Evolutionary conservation across 2,113 vertebrate genomes (phyloP), one percentile per base, ranked within the genome.

Genomic region (Mohoua ochrocephala): DNA sequence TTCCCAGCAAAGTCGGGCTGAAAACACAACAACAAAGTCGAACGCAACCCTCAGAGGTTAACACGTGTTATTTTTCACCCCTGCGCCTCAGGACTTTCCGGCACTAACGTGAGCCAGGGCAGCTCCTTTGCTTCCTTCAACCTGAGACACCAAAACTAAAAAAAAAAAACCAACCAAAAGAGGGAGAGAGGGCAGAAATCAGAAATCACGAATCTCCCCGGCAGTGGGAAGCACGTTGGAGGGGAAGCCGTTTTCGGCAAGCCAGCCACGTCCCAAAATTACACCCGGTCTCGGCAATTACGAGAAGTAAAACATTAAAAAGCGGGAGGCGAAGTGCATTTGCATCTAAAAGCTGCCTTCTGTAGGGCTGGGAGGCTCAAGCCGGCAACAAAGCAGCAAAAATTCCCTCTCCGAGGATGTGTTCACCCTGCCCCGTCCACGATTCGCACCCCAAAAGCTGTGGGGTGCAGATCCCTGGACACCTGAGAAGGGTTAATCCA

Each of bases 301-400:
- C 28, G 60, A 96, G 96, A 97, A 98, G 98, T 98, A 97, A 98
- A 98, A 98, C 98, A 98, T 98, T 98, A 98, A 97, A 97, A 97
- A 97, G 96, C 98, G 93, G 78, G 97, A 98, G 96, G 97, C 97
- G 96, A 97, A 98, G 96, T 75, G 70, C 95, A 96, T 98, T 98
- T 98, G 98, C 95, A 97, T 98, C 97, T 98, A 98, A 98, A 98
- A 91, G 97, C 94, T 96, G 89, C 95, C 81, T 81, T 97, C 88
- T 35, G 87, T 21, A 80, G 91, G 35, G 87, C 91, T 78, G 96
- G 73, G 95, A 96, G 93, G 54, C 97, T 91, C 86, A 20, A 57
- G 49, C 95, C 92, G 82, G 73, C 93, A 96, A 97, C 97, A 98
- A 97, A 97, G 97, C 91, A 78, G 91, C n/a, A 76, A 77, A 89